Percentiles rank a stretch among this genome's conserved stretches.
Evolutionary conservation across 1,140 invertebrate genomes (phyloP).

Genomic region (Drosophila nebulosa): DNA sequence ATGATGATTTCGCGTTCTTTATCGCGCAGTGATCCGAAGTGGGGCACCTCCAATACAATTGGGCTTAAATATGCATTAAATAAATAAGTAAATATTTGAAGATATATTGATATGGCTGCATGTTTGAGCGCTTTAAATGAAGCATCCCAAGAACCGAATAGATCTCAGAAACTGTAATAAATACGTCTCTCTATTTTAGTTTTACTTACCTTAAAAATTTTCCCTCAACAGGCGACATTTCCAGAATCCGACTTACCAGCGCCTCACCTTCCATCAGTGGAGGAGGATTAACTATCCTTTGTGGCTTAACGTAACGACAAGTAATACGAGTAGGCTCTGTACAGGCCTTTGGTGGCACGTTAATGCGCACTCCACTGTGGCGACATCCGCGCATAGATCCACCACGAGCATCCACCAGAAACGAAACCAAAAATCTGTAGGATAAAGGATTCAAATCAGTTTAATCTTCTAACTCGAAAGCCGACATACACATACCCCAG

Average conservation of each 20-base stretch:
- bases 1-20: constrained; percentile 99
- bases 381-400: constrained; percentile 99
- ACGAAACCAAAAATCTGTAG: constrained; percentile 98
- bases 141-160: neutral
- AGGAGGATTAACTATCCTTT: constrained; percentile 96
- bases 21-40: constrained; percentile 97
- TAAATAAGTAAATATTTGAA: neutral
- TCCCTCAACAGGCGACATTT: constrained; percentile 97
- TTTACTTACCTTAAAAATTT: constrained; percentile 91
- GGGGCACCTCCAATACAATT: constrained; percentile 98
- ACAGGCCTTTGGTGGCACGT: constrained; percentile 97
- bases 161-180: neutral
- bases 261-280: constrained; percentile 99
- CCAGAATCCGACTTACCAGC: constrained; percentile 95
- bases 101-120: neutral
- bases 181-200: neutral
- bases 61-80: constrained; percentile 82
- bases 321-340: constrained; percentile 97
- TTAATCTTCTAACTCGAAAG: neutral
- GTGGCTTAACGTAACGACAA: constrained; percentile 90
- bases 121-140: neutral
- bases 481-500: constrained; percentile 89
- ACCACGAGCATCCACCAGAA: constrained; percentile 98
- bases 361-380: constrained; percentile 97
- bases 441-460: neutral